A percentile compares a stretch with the other conserved stretches of the same genome.
phyloP scores from a whole-genome alignment of 2,797 vertebrate genomes.

The Carapus acus region DNA sequence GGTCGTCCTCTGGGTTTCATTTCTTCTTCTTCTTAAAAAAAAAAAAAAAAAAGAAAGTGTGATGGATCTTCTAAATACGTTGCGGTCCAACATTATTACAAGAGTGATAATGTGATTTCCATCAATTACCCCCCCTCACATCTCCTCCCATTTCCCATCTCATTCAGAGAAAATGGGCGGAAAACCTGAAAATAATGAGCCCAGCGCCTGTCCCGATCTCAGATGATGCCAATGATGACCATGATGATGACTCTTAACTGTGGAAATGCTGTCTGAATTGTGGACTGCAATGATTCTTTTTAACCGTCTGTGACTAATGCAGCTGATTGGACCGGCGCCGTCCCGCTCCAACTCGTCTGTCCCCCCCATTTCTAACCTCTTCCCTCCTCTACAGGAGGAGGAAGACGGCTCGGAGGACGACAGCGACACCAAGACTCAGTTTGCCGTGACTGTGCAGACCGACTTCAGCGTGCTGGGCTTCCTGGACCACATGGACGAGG shows the following conservation, averaged over 20 bases:
- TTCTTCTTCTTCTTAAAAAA: too few relatives aligned
- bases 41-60: too few relatives aligned
- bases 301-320: slow-evolving; percentile 49
- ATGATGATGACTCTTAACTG: neutral
- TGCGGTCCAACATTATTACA: too few relatives aligned
- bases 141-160: neutral
- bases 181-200: neutral
- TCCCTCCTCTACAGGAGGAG: slow-evolving; percentile 73
- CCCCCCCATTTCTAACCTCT: neutral
- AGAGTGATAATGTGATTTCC: too few relatives aligned
- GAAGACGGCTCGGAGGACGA: slow-evolving; percentile 93
- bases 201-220: neutral
- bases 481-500: slow-evolving; percentile 88
- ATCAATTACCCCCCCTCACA: too few relatives aligned
- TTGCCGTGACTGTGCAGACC: slow-evolving; percentile 73
- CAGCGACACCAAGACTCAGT: slow-evolving; percentile 71
- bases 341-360: too few relatives aligned
- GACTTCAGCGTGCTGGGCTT: slow-evolving; percentile 80
- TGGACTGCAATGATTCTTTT: slow-evolving; percentile 32
- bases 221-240: neutral
- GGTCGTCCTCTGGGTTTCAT: too few relatives aligned
- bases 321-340: too few relatives aligned
- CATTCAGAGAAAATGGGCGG: neutral
- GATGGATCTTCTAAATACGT: too few relatives aligned
- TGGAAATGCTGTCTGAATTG: slow-evolving; percentile 5